phyloP scores from a whole-genome alignment of 2,888 invertebrate genomes.

The Malthinus flaveolus region DNA sequence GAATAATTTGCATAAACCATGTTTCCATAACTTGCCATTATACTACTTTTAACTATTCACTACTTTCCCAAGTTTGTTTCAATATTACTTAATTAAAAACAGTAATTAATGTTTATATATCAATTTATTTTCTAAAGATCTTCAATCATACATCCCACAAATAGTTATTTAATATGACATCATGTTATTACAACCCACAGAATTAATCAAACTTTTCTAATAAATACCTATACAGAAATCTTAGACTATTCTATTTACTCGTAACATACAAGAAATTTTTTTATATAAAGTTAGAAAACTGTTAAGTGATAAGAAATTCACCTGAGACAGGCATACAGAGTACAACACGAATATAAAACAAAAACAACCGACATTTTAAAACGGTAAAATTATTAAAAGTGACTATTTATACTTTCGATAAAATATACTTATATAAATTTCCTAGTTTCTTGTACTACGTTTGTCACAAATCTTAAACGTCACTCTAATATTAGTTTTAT shows the following conservation, averaged over 20 bases:
- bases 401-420: no score
- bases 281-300: slow-evolving; percentile 32
- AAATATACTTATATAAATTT: slow-evolving; percentile 2
- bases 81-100: background rate
- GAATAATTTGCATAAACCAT: no score
- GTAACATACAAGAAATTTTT: slow-evolving; percentile 25
- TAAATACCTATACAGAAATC: slow-evolving; percentile 26
- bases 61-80: no score
- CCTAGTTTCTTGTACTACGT: slow-evolving; percentile 16
- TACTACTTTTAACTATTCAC: no score
- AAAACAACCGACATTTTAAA: background rate
- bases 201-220: slow-evolving; percentile 30
- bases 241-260: slow-evolving; percentile 24
- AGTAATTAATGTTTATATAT: slow-evolving; percentile 10
- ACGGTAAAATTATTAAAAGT: background rate
- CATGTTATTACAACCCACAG: slow-evolving; percentile 38
- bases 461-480: slow-evolving; percentile 8
- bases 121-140: slow-evolving; percentile 33
- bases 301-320: slow-evolving; percentile 19
- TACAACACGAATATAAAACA: slow-evolving; percentile 7
- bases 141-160: slow-evolving; percentile 42
- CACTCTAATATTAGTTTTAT: slow-evolving; percentile 16
- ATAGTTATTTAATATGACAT: slow-evolving; percentile 35
- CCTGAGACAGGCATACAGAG: slow-evolving; percentile 15
- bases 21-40: no score